These are phyloP conservation scores for Ceratina japonica DNA, from an alignment of 1,140 invertebrate genomes.

Conservation along the genomic window DNA sequence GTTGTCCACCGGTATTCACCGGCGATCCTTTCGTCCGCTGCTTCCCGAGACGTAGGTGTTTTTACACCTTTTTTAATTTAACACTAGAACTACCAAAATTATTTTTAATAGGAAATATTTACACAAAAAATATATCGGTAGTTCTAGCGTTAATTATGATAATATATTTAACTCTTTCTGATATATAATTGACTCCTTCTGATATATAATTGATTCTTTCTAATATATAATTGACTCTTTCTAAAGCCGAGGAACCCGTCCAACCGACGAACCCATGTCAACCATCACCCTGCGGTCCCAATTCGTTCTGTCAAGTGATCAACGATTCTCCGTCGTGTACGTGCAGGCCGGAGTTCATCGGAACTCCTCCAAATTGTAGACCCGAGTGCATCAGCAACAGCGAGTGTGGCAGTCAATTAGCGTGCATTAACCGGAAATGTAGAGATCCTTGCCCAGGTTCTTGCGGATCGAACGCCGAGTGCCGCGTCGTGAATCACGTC, in stretches of 20 bases:
- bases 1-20: slow-evolving; percentile 83
- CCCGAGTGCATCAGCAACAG: slow-evolving; percentile 84
- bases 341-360: slow-evolving; percentile 83
- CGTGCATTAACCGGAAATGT: slow-evolving; percentile 86
- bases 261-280: slow-evolving; percentile 81
- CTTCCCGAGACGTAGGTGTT: slow-evolving; percentile 72
- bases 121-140: no score
- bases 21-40: slow-evolving; percentile 85
- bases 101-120: no score
- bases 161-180: no score
- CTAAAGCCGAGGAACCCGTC: slow-evolving; percentile 68
- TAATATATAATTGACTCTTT: slow-evolving; percentile 12
- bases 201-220: no score
- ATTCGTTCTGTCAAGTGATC: slow-evolving; percentile 82
- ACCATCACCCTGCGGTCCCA: slow-evolving; percentile 86
- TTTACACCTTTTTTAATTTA: not conserved
- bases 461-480: slow-evolving; percentile 85
- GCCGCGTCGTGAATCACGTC: slow-evolving; percentile 86
- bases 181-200: slow-evolving; percentile 15
- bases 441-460: slow-evolving; percentile 84
- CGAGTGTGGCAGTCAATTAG: slow-evolving; percentile 83
- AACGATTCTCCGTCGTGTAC: slow-evolving; percentile 84
- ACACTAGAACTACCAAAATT: no score
- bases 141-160: no score
- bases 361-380: slow-evolving; percentile 83